Base-by-base conservation (phyloP, 1,140 invertebrate species). In the Oedothorax gibbosus region DNA sequence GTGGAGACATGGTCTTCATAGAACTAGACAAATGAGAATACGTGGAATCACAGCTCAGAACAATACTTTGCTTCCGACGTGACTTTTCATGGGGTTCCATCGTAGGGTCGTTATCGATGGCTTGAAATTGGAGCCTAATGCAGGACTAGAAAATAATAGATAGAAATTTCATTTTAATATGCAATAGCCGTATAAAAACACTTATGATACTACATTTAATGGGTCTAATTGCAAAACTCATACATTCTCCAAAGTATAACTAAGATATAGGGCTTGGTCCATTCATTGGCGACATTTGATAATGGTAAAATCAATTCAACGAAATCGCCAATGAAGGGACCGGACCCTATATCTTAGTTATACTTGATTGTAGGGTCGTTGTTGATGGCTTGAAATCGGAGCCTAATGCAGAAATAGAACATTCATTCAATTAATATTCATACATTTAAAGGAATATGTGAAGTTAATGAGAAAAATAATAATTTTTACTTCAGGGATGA, bases 41-140 rank as follows among this genome's bases (percentile, higher is more conserved):
- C 20, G 86, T 87, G 18, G 89, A 57, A 86, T 90, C 92, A 88
- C 92, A 93, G 18, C 93, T 90, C 86, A 93, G 89, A 86, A 92
- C 92, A n/a, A 94, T 87, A 87, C 91, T 93, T 88, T 94, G 93
- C 90, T 95, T 95, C 87, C 93, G 91, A 89, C 94, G 94, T 87
- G 92, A 91, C 88, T 94, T 94, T 90, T 95, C 94, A 88, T 92
- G 88, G 66, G 91, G 89, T 87, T 93, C 93, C 89, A 95, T 90
- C 56, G 91, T 89, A 51, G 92, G 91, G 90, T 95, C 94, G 88
- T 91, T 93, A 65, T 95, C 94, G 88, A 95, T 93, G 62, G 93
- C 92, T 88, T 93, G 89, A 85, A 94, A 91, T 90, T 94, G 93
- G 88, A 94, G 94, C 73, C 92, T 91, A 87, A 94, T 90, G 87